Evolutionary conservation across 2,888 invertebrate genomes (phyloP).

Genomic region (Acanthosoma haemorrhoidale): DNA sequence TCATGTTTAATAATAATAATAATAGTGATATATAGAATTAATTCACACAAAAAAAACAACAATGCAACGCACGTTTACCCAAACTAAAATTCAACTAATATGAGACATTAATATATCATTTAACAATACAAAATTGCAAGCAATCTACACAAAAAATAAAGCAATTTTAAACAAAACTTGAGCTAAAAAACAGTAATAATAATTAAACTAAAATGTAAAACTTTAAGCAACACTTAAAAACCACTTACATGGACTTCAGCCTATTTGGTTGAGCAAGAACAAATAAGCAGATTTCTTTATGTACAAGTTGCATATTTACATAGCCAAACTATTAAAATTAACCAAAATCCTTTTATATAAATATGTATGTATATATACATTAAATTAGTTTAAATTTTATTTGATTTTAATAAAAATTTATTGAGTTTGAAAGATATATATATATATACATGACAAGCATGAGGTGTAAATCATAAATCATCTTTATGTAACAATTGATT

Average conservation of each 20-base stretch:
- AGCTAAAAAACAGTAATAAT: not conserved
- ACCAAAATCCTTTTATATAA: not conserved
- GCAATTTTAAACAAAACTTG: too few relatives aligned
- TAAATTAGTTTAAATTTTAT: too few relatives aligned
- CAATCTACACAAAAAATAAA: too few relatives aligned
- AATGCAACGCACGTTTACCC: too few relatives aligned
- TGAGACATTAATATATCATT: too few relatives aligned
- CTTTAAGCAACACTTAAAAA: slow-evolving; percentile 28
- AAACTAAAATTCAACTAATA: too few relatives aligned
- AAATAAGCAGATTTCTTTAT: slow-evolving; percentile 37
- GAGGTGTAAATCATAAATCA: not conserved
- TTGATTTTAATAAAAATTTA: too few relatives aligned
- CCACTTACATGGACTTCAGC: slow-evolving; percentile 70
- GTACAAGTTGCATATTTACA: slow-evolving; percentile 34
- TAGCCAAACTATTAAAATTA: not conserved
- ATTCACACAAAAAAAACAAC: too few relatives aligned
- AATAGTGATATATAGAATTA: too few relatives aligned
- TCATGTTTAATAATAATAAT: too few relatives aligned
- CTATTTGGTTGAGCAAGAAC: slow-evolving; percentile 46
- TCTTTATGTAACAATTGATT: slow-evolving; percentile 1
- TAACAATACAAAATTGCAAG: too few relatives aligned
- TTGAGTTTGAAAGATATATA: not conserved
- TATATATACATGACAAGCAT: not conserved
- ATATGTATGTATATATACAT: too few relatives aligned
- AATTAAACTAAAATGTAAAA: not conserved